Evolutionary conservation across 2,888 invertebrate genomes (phyloP).

Genomic region (Ochropacha duplaris): DNA sequence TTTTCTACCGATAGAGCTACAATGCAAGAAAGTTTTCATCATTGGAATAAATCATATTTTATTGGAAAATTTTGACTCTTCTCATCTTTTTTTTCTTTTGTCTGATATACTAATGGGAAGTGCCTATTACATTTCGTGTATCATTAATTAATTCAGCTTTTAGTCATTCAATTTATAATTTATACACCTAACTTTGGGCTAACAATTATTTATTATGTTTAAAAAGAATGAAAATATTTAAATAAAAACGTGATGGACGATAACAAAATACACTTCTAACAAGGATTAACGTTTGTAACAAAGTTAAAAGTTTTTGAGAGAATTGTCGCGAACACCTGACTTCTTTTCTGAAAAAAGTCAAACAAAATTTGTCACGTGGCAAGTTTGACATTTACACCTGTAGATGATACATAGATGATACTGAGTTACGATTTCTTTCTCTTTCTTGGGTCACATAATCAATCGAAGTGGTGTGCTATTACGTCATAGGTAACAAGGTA

Average conservation of each 20-base stretch:
- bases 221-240: not conserved
- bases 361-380: not conserved
- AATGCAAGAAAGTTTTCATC: conserved; percentile 29
- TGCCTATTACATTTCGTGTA: not conserved
- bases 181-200: not conserved
- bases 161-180: not conserved
- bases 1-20: conserved; percentile 22
- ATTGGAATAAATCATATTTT: conserved; percentile 40
- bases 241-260: not conserved
- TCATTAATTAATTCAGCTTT: not conserved
- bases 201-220: not conserved
- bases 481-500: too few relatives aligned
- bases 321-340: not conserved
- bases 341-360: not conserved
- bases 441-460: not conserved
- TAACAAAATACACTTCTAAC: not conserved
- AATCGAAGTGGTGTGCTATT: too few relatives aligned
- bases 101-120: not conserved
- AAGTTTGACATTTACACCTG: not conserved
- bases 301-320: not conserved
- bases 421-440: not conserved
- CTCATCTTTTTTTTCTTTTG: not conserved
- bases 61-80: conserved; percentile 28
- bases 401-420: not conserved
- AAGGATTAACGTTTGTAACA: not conserved